Evolutionary conservation across 2,888 invertebrate genomes (phyloP), one percentile per base, ranked within the genome.

Genomic region (Ophion obscuratus): DNA sequence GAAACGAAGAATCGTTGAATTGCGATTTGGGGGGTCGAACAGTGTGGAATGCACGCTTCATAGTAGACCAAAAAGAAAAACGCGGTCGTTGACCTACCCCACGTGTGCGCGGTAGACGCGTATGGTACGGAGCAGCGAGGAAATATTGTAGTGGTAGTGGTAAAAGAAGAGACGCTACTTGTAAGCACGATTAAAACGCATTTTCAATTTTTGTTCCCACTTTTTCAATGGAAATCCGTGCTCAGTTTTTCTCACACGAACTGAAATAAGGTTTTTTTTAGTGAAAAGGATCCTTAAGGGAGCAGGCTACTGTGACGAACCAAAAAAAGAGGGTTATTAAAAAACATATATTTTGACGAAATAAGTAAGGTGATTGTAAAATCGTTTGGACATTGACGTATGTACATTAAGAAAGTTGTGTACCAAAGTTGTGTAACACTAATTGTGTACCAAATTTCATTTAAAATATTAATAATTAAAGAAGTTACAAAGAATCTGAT

Each of bases 11-110:
- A 5, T 53, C 53, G 14, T 62, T 27, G n/a, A 24, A 47, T 27
- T 17, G 44, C 17, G 61, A 24, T 62, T 44, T 36, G 47, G 10
- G 31, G 47, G 66, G 20, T 57, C n/a, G 47, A 47, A n/a, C 27
- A 40, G 62, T 3, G 36, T 2, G 66, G 44, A n/a, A 31, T 36
- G 10, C 57, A 20, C 20, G 61, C 31, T 73, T 36, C 24, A n/a
- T n/a, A 53, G 64, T 67, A 59, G 67, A 77, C 14, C 24, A 68
- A 44, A 59, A 14, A 82, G 47, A 78, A 79, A 64, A 71, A 64
- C 66, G 75, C 80, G 81, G 76, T 36, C 77, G 64, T 86, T 83
- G 83, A 86, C 83, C 85, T 74, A 31, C 70, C 74, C 83, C 86
- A 83, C 86, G 53, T 53, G 86, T 83, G 86, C 77, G 77, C 77